A percentile compares a stretch with the other conserved stretches of the same genome.
Conservation (phyloP, 37 sponge, comb jelly and placozoan genomes). For the Axinella damicornis region DNA sequence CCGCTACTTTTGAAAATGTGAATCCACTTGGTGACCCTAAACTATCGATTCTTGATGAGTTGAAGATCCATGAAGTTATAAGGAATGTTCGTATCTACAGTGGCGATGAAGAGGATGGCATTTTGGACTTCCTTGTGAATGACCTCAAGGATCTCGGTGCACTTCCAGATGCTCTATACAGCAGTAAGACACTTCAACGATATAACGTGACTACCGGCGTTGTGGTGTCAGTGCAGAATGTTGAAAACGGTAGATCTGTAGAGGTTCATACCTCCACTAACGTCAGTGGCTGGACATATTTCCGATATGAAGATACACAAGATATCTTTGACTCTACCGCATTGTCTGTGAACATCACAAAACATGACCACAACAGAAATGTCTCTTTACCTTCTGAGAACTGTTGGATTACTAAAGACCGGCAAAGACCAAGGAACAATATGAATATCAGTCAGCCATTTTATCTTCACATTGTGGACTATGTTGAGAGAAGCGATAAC, state of each 20-base stretch:
- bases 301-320: slow-evolving; percentile 28
- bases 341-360: slow-evolving; percentile 2
- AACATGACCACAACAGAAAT: not conserved
- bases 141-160: not conserved
- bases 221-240: slow-evolving; percentile 1
- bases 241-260: not conserved
- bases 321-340: not conserved
- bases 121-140: slow-evolving; percentile 46
- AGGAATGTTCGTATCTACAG: slow-evolving; percentile 20
- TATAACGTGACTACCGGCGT: slow-evolving; percentile 30
- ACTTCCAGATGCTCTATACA: slow-evolving; percentile 23
- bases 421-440: not conserved
- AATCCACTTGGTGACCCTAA: slow-evolving; percentile 51
- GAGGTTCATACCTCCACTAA: slow-evolving; percentile 1
- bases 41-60: slow-evolving; percentile 40
- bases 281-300: slow-evolving; percentile 28
- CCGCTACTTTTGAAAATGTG: slow-evolving; percentile 39
- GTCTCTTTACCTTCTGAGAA: slow-evolving; percentile 15
- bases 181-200: slow-evolving; percentile 27
- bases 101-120: slow-evolving; percentile 28
- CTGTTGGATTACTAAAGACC: slow-evolving; percentile 21
- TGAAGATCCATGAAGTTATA: slow-evolving; percentile 36
- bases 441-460: not conserved
- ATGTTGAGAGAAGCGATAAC: not conserved
- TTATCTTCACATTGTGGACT: slow-evolving; percentile 15